These are phyloP conservation scores for Oryctolagus cuniculus DNA, from an alignment of 2,113 vertebrate species.

Conservation along the genomic window mOryCun1.1 NC_091445.1:73160501-73161000, in stretches of 20 bases:
- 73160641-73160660: background rate
- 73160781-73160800: background rate
- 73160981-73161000: background rate
- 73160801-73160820: background rate
- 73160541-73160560: background rate
- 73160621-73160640: constrained; percentile 5
- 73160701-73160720: background rate
- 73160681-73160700: background rate
- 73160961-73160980: background rate
- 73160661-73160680: constrained; percentile 17
- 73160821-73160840: background rate
- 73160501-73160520: background rate
- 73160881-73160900: background rate
- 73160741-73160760: background rate
- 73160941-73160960: background rate
- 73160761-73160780: background rate
- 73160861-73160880: background rate
- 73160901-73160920: background rate
- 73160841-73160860: background rate
- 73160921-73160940: background rate
- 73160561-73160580: background rate
- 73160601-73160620: background rate
- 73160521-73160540: background rate
- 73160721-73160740: background rate
- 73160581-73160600: background rate